phyloP scores from a whole-genome alignment of 2,113 vertebrate species.

The Zosterops pallidus region DNA sequence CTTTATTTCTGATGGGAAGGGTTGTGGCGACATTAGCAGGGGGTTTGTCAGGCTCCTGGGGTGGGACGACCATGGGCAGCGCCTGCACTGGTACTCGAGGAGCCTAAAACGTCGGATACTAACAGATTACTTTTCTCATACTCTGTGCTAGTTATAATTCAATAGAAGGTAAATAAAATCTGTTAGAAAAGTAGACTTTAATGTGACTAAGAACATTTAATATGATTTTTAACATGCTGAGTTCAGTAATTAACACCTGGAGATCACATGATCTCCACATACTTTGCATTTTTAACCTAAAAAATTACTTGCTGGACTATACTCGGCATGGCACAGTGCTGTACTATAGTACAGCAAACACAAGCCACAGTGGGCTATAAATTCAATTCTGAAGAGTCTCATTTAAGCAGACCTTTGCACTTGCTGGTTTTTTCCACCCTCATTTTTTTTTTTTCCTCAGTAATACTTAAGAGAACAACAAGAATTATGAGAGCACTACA shows the following conservation, averaged over 20 bases:
- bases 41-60: conserved; percentile 97
- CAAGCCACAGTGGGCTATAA: neutral
- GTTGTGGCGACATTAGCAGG: conserved; percentile 91
- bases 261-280: neutral
- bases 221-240: rapidly evolving
- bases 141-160: neutral
- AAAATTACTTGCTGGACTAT: neutral
- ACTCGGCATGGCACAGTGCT: neutral
- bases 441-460: rapidly evolving
- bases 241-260: neutral
- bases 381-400: neutral
- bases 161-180: conserved; percentile 25
- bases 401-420: neutral
- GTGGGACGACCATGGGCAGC: conserved; percentile 98
- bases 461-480: neutral
- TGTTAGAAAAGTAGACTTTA: neutral
- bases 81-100: conserved; percentile 99
- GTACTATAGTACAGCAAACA: neutral
- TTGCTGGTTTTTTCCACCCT: rapidly evolving
- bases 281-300: neutral
- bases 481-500: neutral
- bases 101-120: conserved; percentile 80
- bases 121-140: conserved; percentile 49
- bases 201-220: neutral
- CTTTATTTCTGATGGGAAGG: conserved; percentile 94